Evolutionary conservation across 2,888 invertebrate species (phyloP).

Genomic region (Cheilosia scutellata): DNA sequence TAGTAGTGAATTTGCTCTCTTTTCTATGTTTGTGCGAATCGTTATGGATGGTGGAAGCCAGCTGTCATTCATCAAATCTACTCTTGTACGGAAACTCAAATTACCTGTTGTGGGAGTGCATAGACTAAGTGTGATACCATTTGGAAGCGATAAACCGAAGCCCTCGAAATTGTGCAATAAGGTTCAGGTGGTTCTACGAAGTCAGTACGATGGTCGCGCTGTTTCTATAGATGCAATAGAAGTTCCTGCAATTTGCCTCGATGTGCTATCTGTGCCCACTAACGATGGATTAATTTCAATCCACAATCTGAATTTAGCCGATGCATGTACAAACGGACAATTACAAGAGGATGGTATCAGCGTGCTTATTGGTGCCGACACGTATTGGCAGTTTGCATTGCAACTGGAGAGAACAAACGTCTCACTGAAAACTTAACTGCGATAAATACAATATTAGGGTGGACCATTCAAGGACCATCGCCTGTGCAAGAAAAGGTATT

Average conservation of each 20-base stretch:
- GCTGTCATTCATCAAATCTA: constrained; percentile 7
- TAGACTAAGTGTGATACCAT: constrained; percentile 43
- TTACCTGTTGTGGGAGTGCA: constrained; percentile 43
- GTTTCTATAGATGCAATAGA: constrained; percentile 44
- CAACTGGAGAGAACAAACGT: constrained; percentile 39
- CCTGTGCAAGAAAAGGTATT: neutral
- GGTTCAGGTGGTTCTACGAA: constrained; percentile 32
- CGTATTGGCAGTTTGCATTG: constrained; percentile 55
- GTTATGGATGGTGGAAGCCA: constrained; percentile 28
- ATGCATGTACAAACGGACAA: constrained; percentile 14
- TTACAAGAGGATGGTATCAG: constrained; percentile 30
- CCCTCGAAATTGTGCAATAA: constrained; percentile 31
- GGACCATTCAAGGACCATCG: constrained; percentile 58
- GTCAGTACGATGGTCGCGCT: constrained; percentile 40
- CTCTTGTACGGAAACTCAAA: constrained; percentile 9
- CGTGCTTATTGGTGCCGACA: constrained; percentile 41
- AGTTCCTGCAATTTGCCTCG: constrained; percentile 43
- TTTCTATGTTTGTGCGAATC: constrained; percentile 21
- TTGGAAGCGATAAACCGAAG: constrained; percentile 45
- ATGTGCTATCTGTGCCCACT: constrained; percentile 28
- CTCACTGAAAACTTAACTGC: constrained; percentile 4
- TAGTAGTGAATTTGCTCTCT: constrained; percentile 12
- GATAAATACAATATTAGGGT: constrained; percentile 37
- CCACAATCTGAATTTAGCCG: constrained; percentile 8
- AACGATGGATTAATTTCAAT: neutral